Percentiles rank a stretch among this genome's conserved stretches.
phyloP scores from a whole-genome alignment of 2,113 vertebrate genomes.

The Tyrannus savana region DNA sequence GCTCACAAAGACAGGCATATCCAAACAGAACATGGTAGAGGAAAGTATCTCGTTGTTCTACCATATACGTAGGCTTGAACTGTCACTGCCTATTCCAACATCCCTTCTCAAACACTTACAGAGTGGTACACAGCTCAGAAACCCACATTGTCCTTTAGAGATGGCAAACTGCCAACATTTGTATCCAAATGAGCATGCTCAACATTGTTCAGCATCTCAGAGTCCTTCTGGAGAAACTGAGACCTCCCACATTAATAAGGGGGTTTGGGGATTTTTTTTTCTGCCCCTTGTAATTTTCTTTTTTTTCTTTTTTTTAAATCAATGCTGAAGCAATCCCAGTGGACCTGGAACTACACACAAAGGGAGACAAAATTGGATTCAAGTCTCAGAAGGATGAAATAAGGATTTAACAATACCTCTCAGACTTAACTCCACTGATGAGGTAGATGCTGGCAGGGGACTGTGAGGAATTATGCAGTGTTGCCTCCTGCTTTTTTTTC shows the following conservation, averaged over 20 bases:
- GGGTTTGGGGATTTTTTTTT: not conserved
- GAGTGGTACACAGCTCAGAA: not conserved
- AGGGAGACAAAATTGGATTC: not conserved
- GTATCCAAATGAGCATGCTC: not conserved
- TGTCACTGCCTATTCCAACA: not conserved
- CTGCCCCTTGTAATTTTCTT: not conserved
- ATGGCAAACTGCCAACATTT: not conserved
- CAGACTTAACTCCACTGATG: not conserved
- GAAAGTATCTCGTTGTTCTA: not conserved
- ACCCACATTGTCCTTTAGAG: not conserved
- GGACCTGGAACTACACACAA: not conserved
- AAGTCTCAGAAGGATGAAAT: constrained; percentile 6
- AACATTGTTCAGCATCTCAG: not conserved
- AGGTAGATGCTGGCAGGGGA: constrained; percentile 28
- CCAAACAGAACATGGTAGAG: not conserved
- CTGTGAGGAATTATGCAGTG: not conserved
- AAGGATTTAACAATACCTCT: constrained; percentile 29
- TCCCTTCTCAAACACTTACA: not conserved
- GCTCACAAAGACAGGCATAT: not conserved
- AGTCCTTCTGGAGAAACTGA: not conserved
- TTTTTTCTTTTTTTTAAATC: not conserved
- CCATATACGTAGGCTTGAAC: fast-evolving
- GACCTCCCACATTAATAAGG: not conserved
- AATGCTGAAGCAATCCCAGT: not conserved
- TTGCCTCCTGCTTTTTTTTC: not conserved